Conservation (phyloP, 2,888 invertebrate genomes). For the Taenaris catops region DNA sequence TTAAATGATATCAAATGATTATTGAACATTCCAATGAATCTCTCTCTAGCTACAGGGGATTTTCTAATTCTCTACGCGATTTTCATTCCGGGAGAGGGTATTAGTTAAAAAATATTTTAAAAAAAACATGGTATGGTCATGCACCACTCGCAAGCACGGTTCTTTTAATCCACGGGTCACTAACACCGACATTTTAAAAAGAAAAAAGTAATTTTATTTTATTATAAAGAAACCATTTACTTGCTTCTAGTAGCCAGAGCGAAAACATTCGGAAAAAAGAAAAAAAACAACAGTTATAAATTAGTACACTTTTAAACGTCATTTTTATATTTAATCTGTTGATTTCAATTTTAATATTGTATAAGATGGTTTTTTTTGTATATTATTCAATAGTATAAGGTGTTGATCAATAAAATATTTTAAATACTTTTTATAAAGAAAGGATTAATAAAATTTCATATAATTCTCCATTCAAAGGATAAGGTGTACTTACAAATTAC, state of each 20-base stretch:
- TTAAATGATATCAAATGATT: conserved; percentile 1
- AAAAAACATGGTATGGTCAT: conserved; percentile 40
- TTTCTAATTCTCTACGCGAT: conserved; percentile 55
- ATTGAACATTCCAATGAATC: conserved; percentile 65
- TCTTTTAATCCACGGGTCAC: conserved; percentile 37
- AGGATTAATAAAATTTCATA: no score
- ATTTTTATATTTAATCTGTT: conserved; percentile 9
- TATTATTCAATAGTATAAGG: no score
- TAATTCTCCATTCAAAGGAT: no score
- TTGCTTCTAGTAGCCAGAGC: conserved; percentile 80
- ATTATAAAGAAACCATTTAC: conserved; percentile 53
- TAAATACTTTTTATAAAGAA: no score
- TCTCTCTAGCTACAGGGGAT: conserved; percentile 63
- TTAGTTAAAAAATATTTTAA: conserved; percentile 31
- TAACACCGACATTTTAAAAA: conserved; percentile 54
- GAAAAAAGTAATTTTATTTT: conserved; percentile 26
- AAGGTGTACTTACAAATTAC: no score
- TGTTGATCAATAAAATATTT: conserved; percentile 6
- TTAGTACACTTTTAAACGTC: conserved; percentile 40
- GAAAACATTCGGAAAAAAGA: conserved; percentile 59
- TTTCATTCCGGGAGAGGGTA: conserved; percentile 57
- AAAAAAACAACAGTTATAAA: conserved; percentile 39
- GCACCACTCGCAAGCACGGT: conserved; percentile 60
- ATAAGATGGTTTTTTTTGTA: no score
- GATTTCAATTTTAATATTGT: no score